Evolutionary conservation across 2,113 vertebrate genomes (phyloP).

Genomic region (Chamaetylas fuelleborni): DNA sequence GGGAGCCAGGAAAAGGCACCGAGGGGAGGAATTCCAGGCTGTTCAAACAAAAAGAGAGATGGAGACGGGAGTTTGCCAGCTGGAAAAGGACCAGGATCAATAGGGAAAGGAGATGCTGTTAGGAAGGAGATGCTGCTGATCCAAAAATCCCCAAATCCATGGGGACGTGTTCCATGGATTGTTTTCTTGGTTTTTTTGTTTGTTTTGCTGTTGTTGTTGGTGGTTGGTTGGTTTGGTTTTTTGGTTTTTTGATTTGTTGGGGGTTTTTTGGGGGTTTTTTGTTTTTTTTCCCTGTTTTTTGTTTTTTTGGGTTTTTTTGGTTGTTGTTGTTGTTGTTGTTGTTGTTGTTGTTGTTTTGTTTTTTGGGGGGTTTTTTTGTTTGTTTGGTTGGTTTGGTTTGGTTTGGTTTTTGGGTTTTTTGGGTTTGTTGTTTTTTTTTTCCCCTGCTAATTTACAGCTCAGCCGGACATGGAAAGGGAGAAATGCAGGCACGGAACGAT

Average conservation of each 20-base stretch:
- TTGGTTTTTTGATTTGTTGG: too few relatives aligned
- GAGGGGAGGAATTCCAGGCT: neutral
- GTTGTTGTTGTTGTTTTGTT: neutral
- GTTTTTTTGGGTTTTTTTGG: neutral
- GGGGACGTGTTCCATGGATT: rapidly evolving
- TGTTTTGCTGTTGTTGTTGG: too few relatives aligned
- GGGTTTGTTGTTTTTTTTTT: neutral
- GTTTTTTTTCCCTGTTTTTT: neutral
- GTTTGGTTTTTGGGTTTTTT: neutral
- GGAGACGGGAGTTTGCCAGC: neutral
- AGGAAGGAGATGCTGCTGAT: neutral
- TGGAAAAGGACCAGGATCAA: conserved; percentile 14
- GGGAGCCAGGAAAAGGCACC: neutral
- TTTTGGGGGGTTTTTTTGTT: too few relatives aligned
- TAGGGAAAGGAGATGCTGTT: neutral
- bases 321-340: too few relatives aligned
- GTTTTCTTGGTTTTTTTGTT: neutral
- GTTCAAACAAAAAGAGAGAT: neutral
- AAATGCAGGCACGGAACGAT: neutral
- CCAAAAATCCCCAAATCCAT: neutral
- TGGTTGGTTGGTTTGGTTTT: too few relatives aligned
- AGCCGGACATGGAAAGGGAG: neutral
- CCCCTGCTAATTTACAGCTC: neutral
- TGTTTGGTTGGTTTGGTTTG: neutral
- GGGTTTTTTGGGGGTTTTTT: neutral